phyloP scores from a whole-genome alignment of 2,113 vertebrate genomes.

The Cavia aperea region DNA sequence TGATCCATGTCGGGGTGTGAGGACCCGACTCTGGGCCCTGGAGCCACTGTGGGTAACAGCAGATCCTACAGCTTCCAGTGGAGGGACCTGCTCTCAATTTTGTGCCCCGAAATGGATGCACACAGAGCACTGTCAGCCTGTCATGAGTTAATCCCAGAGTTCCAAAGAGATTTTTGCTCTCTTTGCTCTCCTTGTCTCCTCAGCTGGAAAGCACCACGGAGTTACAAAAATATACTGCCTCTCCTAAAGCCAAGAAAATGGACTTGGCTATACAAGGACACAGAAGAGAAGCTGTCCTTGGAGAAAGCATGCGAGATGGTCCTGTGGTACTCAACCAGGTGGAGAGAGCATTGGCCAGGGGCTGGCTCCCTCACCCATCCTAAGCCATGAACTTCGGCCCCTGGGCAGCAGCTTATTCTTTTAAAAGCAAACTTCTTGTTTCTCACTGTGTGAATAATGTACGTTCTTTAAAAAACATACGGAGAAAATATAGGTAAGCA shows the following conservation, averaged over 20 bases:
- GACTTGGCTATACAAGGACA: slow-evolving; percentile 78
- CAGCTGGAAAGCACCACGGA: slow-evolving; percentile 85
- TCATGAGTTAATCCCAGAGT: neutral
- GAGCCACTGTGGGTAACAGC: no score
- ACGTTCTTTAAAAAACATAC: neutral
- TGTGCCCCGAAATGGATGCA: neutral
- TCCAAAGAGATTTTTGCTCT: neutral
- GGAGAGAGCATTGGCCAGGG: neutral
- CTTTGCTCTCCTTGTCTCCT: neutral
- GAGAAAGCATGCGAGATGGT: slow-evolving; percentile 71
- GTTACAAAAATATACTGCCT: slow-evolving; percentile 72
- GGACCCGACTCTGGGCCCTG: neutral
- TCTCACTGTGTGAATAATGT: slow-evolving; percentile 3
- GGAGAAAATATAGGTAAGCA: slow-evolving; percentile 6
- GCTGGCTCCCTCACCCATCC: neutral
- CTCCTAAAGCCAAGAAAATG: slow-evolving; percentile 79
- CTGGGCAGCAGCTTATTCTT: neutral
- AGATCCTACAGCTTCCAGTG: neutral
- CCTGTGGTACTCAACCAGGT: slow-evolving; percentile 74
- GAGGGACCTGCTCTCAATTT: neutral
- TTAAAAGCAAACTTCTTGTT: slow-evolving; percentile 23
- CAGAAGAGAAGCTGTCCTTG: slow-evolving; percentile 69
- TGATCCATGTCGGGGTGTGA: neutral
- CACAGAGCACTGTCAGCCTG: neutral
- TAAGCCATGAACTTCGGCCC: accelerated